Conservation (phyloP, 2,888 invertebrate species). For the Apamea epomidion region DNA sequence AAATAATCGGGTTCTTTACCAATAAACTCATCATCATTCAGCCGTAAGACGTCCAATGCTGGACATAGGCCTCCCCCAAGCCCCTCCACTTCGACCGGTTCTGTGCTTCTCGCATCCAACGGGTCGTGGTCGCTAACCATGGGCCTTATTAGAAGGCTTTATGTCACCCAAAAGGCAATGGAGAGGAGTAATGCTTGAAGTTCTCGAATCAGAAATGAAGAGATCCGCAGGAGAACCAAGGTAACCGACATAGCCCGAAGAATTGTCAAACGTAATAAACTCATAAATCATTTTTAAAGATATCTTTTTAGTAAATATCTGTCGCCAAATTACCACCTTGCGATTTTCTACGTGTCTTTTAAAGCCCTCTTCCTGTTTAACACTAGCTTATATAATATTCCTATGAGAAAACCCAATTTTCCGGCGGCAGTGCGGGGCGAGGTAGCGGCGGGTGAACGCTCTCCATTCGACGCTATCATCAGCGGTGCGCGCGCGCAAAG, state of each 20-base stretch:
- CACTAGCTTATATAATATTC: slow-evolving; percentile 38
- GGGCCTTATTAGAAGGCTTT: no score
- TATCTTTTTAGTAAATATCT: background rate
- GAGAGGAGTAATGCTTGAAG: no score
- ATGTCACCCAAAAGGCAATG: no score
- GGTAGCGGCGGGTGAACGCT: slow-evolving; percentile 82
- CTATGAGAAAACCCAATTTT: slow-evolving; percentile 67
- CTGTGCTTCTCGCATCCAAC: no score
- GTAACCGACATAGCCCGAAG: no score
- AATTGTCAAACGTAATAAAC: background rate
- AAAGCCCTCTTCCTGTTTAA: background rate
- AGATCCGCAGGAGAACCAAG: no score
- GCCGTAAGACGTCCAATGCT: no score
- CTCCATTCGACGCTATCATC: slow-evolving; percentile 81
- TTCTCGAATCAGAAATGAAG: no score
- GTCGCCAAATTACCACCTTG: no score
- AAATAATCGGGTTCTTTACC: background rate
- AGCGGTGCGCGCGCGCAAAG: slow-evolving; percentile 81
- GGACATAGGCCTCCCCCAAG: no score
- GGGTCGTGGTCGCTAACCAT: no score
- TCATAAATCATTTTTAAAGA: background rate
- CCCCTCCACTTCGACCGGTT: no score
- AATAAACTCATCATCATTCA: background rate
- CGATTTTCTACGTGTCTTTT: background rate
- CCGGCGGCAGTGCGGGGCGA: slow-evolving; percentile 54